These are phyloP conservation scores for Planiliza haematocheilus DNA, from an alignment of 2,113 vertebrate species.

Conservation along the genomic window DNA sequence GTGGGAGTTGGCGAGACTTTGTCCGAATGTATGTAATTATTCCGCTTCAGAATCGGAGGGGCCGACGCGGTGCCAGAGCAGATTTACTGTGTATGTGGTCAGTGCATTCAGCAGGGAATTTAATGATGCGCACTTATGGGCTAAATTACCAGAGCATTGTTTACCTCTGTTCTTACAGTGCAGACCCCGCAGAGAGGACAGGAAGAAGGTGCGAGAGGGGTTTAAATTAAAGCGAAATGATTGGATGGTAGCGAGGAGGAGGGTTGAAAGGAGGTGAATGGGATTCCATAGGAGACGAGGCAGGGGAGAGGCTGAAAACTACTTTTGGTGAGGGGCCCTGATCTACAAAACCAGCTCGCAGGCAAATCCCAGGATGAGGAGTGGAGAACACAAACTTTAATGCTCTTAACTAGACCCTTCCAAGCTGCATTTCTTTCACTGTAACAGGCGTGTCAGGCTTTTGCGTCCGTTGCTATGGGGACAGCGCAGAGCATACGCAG, in stretches of 20 bases:
- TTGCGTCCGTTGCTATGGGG: no score
- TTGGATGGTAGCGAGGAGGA: constrained; percentile 46
- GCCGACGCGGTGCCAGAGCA: constrained; percentile 57
- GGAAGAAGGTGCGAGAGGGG: constrained; percentile 13
- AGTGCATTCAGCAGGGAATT: constrained; percentile 58
- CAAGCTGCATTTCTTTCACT: constrained; percentile 15
- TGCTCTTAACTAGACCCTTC: constrained; percentile 6
- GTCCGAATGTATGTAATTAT: constrained; percentile 71
- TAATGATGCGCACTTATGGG: constrained; percentile 74
- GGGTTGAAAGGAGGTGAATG: constrained; percentile 49
- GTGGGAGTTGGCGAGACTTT: constrained; percentile 63
- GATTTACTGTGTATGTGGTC: constrained; percentile 71
- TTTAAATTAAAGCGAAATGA: constrained; percentile 61
- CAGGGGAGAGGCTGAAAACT: constrained; percentile 53
- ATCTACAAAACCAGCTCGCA: constrained; percentile 53
- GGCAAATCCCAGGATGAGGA: constrained; percentile 42
- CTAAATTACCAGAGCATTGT: constrained; percentile 71
- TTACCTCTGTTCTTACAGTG: constrained; percentile 64
- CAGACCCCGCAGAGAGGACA: constrained; percentile 28
- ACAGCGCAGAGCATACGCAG: no score
- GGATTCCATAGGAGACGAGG: constrained; percentile 54
- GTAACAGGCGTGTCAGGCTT: no score
- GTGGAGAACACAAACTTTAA: constrained; percentile 35
- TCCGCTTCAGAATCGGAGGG: constrained; percentile 64
- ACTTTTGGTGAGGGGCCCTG: constrained; percentile 48